Conservation (phyloP, 2,113 vertebrate genomes). For the Dicrurus megarhynchus region DNA sequence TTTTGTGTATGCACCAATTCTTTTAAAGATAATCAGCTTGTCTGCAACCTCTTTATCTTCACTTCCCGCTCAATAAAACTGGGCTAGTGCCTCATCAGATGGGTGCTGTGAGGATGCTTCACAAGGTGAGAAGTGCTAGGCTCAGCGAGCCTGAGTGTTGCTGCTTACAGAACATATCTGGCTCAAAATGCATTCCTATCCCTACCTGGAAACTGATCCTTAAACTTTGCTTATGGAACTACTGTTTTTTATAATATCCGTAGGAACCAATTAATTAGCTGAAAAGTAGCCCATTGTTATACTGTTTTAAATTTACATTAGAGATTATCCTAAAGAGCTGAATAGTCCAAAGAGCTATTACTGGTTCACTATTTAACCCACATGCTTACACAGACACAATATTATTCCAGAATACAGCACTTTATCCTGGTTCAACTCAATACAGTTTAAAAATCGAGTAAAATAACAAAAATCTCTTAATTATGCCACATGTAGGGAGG, state of each 20-base stretch:
- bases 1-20: not conserved
- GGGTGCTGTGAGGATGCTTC: not conserved
- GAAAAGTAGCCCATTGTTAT: not conserved
- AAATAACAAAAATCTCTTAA: not conserved
- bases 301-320: not conserved
- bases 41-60: constrained; percentile 26
- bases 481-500: not conserved
- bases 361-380: not conserved
- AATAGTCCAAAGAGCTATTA: not conserved
- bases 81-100: not conserved
- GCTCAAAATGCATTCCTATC: not conserved
- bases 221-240: not conserved
- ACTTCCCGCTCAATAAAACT: not conserved
- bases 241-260: not conserved
- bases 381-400: not conserved
- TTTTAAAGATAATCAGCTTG: not conserved
- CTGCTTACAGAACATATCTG: not conserved
- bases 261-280: not conserved
- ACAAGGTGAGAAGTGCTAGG: not conserved
- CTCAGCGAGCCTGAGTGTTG: rapidly evolving
- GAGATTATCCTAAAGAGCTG: not conserved
- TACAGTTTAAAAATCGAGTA: not conserved
- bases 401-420: not conserved
- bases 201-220: not conserved
- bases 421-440: not conserved